phyloP scores from a whole-genome alignment of 2,888 invertebrate genomes.

The Alviniconcha strummeri region DNA sequence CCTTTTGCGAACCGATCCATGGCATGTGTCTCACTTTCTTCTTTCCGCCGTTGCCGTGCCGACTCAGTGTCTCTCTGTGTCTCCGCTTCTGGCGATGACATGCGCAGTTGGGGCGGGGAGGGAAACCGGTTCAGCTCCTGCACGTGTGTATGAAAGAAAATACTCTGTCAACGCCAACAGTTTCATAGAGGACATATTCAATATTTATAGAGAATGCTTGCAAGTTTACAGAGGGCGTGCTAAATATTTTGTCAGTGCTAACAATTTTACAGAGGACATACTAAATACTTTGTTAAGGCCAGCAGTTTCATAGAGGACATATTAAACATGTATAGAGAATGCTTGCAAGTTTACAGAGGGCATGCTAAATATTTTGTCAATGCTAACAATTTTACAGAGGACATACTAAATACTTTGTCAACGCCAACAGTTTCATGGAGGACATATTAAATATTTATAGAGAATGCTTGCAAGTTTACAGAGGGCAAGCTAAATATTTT shows the following conservation, averaged over 20 bases:
- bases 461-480: no score
- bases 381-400: not conserved
- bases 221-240: not conserved
- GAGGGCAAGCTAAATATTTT: no score
- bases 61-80: constrained; percentile 52
- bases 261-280: not conserved
- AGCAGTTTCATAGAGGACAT: no score
- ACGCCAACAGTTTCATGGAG: no score
- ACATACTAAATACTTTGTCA: not conserved
- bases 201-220: not conserved
- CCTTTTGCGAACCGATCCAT: no score
- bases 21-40: constrained; percentile 53
- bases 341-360: no score
- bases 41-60: constrained; percentile 48
- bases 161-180: not conserved
- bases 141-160: constrained; percentile 23
- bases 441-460: no score
- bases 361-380: no score
- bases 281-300: no score
- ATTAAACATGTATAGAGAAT: no score
- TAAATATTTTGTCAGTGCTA: no score
- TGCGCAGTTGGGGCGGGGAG: constrained; percentile 53
- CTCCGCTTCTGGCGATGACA: constrained; percentile 42
- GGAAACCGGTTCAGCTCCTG: constrained; percentile 57
- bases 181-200: not conserved